Percentiles rank a stretch among this genome's conserved stretches.
These are phyloP conservation scores for Indicator maculatus DNA, from an alignment of 2,113 vertebrate species.

Conservation along the genomic window DNA sequence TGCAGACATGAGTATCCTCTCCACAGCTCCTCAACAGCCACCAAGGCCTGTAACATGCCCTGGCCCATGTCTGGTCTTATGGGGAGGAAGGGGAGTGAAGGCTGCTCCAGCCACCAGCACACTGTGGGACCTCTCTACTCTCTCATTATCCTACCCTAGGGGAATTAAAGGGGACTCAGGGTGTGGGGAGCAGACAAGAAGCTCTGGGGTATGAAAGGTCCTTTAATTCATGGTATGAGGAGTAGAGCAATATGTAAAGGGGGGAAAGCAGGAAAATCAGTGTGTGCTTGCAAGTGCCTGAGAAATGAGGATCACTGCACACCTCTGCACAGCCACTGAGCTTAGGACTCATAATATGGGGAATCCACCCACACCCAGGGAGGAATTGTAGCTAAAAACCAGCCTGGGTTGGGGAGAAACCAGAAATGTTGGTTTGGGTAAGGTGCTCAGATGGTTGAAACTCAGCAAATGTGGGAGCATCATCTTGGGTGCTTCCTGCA, in stretches of 20 bases:
- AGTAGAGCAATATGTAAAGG: accelerated
- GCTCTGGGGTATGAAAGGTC: accelerated
- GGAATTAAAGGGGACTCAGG: accelerated
- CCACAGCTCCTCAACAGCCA: not conserved
- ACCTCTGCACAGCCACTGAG: accelerated
- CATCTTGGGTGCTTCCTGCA: accelerated
- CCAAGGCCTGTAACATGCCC: accelerated
- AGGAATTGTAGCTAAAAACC: not conserved
- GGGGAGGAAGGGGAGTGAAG: not conserved
- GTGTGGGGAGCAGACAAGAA: not conserved
- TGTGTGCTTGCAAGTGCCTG: accelerated
- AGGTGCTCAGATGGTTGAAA: accelerated
- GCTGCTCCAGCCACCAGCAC: accelerated
- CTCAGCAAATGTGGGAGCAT: not conserved
- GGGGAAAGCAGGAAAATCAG: accelerated
- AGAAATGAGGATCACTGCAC: accelerated
- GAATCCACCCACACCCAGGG: not conserved
- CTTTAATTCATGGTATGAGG: not conserved
- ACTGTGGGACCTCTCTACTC: accelerated
- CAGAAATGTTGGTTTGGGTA: accelerated
- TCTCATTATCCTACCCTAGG: accelerated
- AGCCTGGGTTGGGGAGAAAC: not conserved
- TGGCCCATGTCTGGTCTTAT: not conserved
- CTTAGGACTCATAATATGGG: not conserved
- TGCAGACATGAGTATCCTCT: not conserved